Evolutionary conservation across 2,888 invertebrate species (phyloP).

Genomic region (Dromius quadrimaculatus): DNA sequence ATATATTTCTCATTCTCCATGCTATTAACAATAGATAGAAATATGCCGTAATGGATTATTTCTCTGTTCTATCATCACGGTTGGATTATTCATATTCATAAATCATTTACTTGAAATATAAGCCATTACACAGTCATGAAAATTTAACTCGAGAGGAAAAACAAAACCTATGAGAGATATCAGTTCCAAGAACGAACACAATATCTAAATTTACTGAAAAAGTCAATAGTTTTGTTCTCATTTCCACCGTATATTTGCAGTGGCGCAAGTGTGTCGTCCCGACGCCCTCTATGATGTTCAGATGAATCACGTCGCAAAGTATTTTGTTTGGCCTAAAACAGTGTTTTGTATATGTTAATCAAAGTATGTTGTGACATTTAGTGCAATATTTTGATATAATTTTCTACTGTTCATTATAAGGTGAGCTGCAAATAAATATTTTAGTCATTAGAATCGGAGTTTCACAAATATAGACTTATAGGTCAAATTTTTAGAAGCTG

Average conservation of each 20-base stretch:
- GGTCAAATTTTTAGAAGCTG: conserved; percentile 12
- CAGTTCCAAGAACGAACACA: conserved; percentile 21
- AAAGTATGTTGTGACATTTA: conserved; percentile 19
- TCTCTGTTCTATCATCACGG: no score
- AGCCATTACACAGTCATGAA: no score
- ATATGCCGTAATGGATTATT: no score
- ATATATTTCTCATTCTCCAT: no score
- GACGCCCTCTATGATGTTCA: conserved; percentile 38
- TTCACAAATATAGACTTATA: conserved; percentile 1
- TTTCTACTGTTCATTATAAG: conserved; percentile 28
- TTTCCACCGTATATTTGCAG: conserved; percentile 4
- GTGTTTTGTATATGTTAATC: conserved; percentile 39
- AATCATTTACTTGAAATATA: no score
- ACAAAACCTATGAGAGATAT: no score
- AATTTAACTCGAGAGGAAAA: no score
- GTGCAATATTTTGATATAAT: conserved; percentile 10
- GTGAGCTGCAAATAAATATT: not conserved
- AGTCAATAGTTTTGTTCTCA: conserved; percentile 38
- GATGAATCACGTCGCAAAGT: conserved; percentile 44
- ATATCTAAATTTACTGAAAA: conserved; percentile 28
- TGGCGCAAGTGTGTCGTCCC: conserved; percentile 6
- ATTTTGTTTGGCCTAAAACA: conserved; percentile 50
- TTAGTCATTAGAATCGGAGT: not conserved
- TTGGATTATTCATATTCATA: no score
- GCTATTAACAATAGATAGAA: no score